Conservation (phyloP, 2,797 vertebrate genomes). For the Myotis planiceps region DNA sequence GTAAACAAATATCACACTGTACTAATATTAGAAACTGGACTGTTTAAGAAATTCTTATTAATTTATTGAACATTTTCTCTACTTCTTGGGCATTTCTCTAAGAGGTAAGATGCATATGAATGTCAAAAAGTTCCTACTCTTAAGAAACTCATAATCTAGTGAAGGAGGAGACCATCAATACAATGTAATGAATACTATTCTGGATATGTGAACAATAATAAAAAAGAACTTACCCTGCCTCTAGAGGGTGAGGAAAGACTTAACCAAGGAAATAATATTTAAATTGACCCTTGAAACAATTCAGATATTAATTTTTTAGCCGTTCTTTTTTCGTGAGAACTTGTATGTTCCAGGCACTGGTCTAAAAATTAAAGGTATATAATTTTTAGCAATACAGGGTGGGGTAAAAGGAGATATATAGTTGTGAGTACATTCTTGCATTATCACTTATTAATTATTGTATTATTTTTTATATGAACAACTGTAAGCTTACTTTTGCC, state of each 20-base stretch:
- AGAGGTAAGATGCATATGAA: neutral
- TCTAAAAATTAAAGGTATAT: neutral
- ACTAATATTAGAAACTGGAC: neutral
- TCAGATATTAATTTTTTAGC: neutral
- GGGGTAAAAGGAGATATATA: neutral
- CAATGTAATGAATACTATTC: neutral
- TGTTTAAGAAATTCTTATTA: neutral
- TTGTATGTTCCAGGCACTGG: neutral
- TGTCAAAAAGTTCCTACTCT: neutral
- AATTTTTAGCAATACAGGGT: neutral
- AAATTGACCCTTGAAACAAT: neutral
- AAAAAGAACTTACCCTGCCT: neutral
- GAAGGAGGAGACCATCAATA: neutral
- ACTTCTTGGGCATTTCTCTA: neutral
- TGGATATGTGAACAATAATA: neutral
- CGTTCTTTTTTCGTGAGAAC: neutral
- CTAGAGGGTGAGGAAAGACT: neutral
- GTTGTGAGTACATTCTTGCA: neutral
- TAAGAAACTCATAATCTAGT: neutral
- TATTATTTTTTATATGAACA: neutral
- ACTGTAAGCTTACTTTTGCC: neutral
- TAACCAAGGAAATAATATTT: neutral
- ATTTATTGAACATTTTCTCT: neutral
- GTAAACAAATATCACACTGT: neutral
- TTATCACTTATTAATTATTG: neutral